Evolutionary conservation across 2,888 invertebrate genomes (phyloP), one percentile per base, ranked within the genome.

Genomic region (Aleiodes leptofemur): DNA sequence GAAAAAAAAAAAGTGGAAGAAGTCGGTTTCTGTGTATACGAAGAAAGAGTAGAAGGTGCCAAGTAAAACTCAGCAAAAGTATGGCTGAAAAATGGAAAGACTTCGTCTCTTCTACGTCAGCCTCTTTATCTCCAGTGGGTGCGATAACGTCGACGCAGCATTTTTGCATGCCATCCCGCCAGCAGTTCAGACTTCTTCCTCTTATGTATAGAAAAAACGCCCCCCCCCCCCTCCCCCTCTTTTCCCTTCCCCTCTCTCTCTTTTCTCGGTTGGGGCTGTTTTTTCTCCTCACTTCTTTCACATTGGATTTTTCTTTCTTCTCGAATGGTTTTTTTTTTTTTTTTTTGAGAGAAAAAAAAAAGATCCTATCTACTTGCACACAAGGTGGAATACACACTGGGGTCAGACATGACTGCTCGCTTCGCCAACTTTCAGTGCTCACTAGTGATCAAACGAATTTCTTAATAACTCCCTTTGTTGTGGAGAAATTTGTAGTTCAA

Each of bases 71-170:
- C 87, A 82, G 82, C 85, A 81, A 84, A 73, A 84, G 85, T 84
- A 82, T 83, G 81, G 84, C 50, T 81, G 85, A 87, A 87, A 87
- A 87, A 86, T 86, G 83, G 86, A 77, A 83, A 82, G 83, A 82
- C 82, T 82, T 83, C 83, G 85, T 86, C 85, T 84, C 85, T 82
- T 85, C 84, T 82, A 81, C 85, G 86, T 86, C 87, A 87, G 86
- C 87, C 85, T 84, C 84, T 86, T 87, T 86, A 87, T 86, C 86
- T 86, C 82, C 79, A 79, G 81, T 72, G 82, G 83, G 84, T 84
- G 57, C 57, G 86, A 86, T 87, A 87, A 87, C 86, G 87, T 86
- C 85, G 87, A 87, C 87, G 86, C 86, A 86, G 87, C 87, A 85
- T 87, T 87, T 43, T 86, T 87, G 87, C 86, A 87, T 87, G 86